Conservation (phyloP, 2,113 vertebrate genomes). For the Corythoichthys intestinalis region DNA sequence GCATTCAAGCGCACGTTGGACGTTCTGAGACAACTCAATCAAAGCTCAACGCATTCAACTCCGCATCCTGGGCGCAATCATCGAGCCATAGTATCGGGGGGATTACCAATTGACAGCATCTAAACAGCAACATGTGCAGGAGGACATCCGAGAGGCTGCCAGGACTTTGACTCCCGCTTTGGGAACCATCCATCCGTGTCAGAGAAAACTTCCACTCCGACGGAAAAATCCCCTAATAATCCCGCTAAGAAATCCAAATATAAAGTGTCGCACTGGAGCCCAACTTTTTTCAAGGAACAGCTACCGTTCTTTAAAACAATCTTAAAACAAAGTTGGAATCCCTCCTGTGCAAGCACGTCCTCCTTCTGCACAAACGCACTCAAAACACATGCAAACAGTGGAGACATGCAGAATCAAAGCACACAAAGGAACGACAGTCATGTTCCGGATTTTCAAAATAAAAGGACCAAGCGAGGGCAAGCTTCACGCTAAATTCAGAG, state of each 20-base stretch:
- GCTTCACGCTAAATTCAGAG: background rate
- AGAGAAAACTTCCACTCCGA: slow-evolving; percentile 34
- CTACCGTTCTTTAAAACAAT: slow-evolving; percentile 46
- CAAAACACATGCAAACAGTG: slow-evolving; percentile 14
- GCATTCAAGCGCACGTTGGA: background rate
- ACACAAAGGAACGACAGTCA: background rate
- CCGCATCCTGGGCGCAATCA: slow-evolving; percentile 31
- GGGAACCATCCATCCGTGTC: slow-evolving; percentile 29
- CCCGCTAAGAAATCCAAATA: slow-evolving; percentile 29
- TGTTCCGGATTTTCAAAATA: slow-evolving; percentile 41
- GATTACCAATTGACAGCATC: slow-evolving; percentile 13
- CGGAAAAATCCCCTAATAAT: slow-evolving; percentile 30
- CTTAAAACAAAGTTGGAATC: slow-evolving; percentile 58
- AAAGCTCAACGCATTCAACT: slow-evolving; percentile 41
- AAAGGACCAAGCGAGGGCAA: background rate
- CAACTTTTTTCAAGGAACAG: slow-evolving; percentile 6
- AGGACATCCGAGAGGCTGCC: slow-evolving; percentile 33
- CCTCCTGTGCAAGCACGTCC: slow-evolving; percentile 42
- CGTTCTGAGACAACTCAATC: slow-evolving; percentile 41
- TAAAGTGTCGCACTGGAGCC: background rate
- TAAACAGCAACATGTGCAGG: slow-evolving; percentile 10
- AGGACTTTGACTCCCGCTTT: slow-evolving; percentile 43
- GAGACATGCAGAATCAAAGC: background rate
- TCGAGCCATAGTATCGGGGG: slow-evolving; percentile 40
- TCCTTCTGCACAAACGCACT: slow-evolving; percentile 39